These are phyloP conservation scores for Helarctos malayanus DNA, from an alignment of 2,797 vertebrate genomes.

Conservation along the genomic window DNA sequence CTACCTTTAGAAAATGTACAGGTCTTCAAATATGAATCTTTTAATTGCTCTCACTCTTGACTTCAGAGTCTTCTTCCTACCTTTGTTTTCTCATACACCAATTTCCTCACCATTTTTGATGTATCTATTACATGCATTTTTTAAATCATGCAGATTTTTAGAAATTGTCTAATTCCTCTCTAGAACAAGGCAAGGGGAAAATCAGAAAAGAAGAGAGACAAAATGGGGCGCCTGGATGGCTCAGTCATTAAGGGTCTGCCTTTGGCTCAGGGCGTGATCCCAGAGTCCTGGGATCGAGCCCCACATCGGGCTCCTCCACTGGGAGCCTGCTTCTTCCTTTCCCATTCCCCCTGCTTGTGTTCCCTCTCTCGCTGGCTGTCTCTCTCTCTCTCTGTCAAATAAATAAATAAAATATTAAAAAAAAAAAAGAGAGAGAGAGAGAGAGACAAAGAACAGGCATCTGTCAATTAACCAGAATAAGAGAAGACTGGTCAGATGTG, in stretches of 20 bases:
- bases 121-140: background rate
- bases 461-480: background rate
- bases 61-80: background rate
- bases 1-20: background rate
- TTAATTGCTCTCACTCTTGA: background rate
- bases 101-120: constrained; percentile 13
- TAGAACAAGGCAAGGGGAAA: constrained; percentile 14
- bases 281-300: no score
- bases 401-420: no score
- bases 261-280: no score
- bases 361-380: no score
- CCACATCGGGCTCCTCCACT: no score
- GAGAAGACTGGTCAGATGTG: background rate
- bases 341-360: no score
- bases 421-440: background rate
- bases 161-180: constrained; percentile 59
- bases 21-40: background rate
- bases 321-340: no score
- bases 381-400: no score
- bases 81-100: background rate
- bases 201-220: background rate
- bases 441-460: background rate
- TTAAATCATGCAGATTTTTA: constrained; percentile 16
- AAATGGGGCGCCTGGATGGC: no score
- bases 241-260: no score